Percentiles rank a stretch among this genome's conserved stretches.
phyloP scores from a whole-genome alignment of 2,888 invertebrate species.

The Hydroisotoma schaefferi region DNA sequence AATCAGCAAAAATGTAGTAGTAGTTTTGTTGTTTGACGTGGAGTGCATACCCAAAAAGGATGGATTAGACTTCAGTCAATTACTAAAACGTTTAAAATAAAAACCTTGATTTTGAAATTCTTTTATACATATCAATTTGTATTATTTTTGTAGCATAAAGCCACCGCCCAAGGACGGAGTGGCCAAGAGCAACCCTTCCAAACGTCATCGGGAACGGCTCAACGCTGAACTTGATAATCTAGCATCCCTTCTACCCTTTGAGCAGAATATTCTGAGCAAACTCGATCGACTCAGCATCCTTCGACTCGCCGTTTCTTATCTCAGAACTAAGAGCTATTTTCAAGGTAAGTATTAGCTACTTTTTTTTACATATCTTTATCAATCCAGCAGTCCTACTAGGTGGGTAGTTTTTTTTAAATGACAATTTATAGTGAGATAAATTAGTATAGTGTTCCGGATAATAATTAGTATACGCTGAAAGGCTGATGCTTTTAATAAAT shows the following conservation, averaged over 20 bases:
- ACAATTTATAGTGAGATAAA: too few species aligned
- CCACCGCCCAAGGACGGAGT: slow-evolving; percentile 92
- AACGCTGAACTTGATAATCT: slow-evolving; percentile 98
- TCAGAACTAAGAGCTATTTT: slow-evolving; percentile 98
- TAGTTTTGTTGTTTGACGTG: neutral
- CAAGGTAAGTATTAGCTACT: slow-evolving; percentile 89
- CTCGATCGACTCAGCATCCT: slow-evolving; percentile 96
- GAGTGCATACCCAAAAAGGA: slow-evolving; percentile 4
- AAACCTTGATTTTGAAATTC: neutral
- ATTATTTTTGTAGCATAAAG: slow-evolving; percentile 70
- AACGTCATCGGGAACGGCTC: slow-evolving; percentile 92
- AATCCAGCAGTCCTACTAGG: too few species aligned
- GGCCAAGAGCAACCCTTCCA: slow-evolving; percentile 96
- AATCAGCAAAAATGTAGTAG: slow-evolving; percentile 1
- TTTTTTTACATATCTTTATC: slow-evolving; percentile 3
- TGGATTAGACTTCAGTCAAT: too few species aligned
- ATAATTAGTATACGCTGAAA: too few species aligned
- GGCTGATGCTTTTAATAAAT: too few species aligned
- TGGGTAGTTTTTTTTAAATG: too few species aligned
- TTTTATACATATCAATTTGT: neutral
- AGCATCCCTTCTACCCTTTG: slow-evolving; percentile 90
- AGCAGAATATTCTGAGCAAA: slow-evolving; percentile 96
- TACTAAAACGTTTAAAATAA: neutral
- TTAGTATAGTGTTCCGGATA: too few species aligned
- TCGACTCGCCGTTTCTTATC: slow-evolving; percentile 94